Evolutionary conservation across 2,797 vertebrate species (phyloP).

Genomic region (Enteromius mattozi): DNA sequence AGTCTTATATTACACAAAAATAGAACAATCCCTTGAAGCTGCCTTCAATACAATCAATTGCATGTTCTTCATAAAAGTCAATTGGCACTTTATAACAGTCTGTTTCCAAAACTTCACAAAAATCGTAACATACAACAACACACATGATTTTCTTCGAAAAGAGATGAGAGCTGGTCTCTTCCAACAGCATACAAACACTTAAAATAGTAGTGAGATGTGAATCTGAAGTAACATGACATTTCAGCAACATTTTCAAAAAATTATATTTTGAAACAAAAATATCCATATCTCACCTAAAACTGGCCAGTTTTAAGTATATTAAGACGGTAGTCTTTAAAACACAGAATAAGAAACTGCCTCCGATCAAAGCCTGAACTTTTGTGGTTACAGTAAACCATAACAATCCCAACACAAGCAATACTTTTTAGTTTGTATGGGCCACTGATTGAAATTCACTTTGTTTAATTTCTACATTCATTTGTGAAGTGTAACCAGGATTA

Average conservation of each 20-base stretch:
- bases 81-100: background rate
- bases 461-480: background rate
- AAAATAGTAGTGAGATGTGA: background rate
- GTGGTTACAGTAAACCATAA: background rate
- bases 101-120: background rate
- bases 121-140: background rate
- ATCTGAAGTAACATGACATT: background rate
- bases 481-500: slow-evolving; percentile 12
- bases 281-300: background rate
- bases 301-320: background rate
- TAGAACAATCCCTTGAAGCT: background rate
- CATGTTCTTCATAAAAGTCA: slow-evolving; percentile 8
- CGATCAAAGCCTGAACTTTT: background rate
- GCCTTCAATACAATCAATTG: background rate
- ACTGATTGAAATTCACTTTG: background rate
- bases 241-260: background rate
- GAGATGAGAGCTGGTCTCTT: background rate
- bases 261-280: background rate
- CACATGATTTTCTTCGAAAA: background rate
- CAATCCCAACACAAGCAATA: background rate
- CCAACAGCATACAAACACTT: background rate
- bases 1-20: slow-evolving; percentile 13
- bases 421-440: background rate
- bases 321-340: background rate
- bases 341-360: background rate